Evolutionary conservation across 2,797 vertebrate species (phyloP).

Genomic region (Lepilemur septentrionalis): DNA sequence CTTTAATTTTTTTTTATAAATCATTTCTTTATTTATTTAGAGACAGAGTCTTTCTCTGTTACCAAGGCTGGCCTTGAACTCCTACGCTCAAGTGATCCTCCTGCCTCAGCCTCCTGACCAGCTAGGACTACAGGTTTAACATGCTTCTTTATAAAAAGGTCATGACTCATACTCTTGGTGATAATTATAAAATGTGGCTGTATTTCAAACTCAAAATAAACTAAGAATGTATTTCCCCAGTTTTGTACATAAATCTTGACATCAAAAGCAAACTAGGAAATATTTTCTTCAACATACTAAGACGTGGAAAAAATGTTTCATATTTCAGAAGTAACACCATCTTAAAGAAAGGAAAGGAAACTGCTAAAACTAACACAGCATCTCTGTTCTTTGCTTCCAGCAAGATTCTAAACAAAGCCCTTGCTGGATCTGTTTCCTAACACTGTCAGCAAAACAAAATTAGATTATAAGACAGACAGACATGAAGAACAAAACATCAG

Average conservation of each 20-base stretch:
- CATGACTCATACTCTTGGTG: not conserved
- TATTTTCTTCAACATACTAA: conserved; percentile 40
- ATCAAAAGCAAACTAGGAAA: not conserved
- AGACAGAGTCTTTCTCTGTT: not conserved
- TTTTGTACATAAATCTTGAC: conserved; percentile 29
- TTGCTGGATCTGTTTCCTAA: not conserved
- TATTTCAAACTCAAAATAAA: conserved; percentile 27
- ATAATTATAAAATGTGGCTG: not conserved
- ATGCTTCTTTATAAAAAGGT: not conserved
- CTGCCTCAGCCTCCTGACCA: not conserved
- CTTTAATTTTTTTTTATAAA: not conserved
- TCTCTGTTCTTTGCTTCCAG: not conserved
- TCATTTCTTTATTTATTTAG: not conserved
- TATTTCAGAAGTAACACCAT: conserved; percentile 14
- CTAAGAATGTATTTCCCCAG: not conserved
- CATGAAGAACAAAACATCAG: not conserved
- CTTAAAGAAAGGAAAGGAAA: conserved; percentile 6
- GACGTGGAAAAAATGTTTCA: not conserved
- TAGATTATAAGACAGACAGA: not conserved
- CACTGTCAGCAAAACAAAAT: conserved; percentile 2
- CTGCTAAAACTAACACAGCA: not conserved
- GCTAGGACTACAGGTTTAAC: not conserved
- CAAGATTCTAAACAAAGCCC: conserved; percentile 7
- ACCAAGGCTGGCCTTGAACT: not conserved
- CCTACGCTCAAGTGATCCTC: not conserved